Percentiles rank a stretch among this genome's conserved stretches.
Evolutionary conservation across 2,797 vertebrate genomes (phyloP).

Genomic region (Florisuga fusca): DNA sequence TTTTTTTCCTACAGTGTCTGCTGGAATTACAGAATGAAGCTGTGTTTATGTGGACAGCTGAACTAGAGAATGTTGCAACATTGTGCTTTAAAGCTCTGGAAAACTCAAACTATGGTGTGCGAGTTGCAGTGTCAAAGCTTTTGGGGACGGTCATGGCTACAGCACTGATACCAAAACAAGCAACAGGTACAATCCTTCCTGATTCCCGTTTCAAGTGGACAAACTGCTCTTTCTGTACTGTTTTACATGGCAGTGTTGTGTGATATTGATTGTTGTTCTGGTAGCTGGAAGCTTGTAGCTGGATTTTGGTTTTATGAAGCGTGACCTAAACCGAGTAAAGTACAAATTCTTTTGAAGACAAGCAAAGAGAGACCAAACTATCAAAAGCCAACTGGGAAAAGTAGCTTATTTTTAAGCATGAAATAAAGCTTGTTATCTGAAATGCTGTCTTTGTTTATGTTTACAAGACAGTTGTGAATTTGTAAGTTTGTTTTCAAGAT

Average conservation of each 20-base stretch:
- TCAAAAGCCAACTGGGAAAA: neutral
- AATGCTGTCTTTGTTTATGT: neutral
- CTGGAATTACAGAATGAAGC: slow-evolving; percentile 98
- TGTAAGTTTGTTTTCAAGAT: neutral
- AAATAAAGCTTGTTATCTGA: neutral
- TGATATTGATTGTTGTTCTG: neutral
- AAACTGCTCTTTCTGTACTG: neutral
- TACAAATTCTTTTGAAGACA: neutral
- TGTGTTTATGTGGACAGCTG: slow-evolving; percentile 98
- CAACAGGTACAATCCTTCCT: slow-evolving; percentile 84
- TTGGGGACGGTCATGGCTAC: slow-evolving; percentile 97
- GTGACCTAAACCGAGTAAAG: neutral
- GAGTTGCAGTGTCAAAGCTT: slow-evolving; percentile 95
- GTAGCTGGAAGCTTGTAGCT: neutral
- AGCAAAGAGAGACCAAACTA: neutral
- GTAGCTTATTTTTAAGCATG: neutral
- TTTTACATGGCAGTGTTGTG: neutral
- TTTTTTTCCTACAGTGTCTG: slow-evolving; percentile 84
- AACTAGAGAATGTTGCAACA: slow-evolving; percentile 95
- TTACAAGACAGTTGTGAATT: neutral
- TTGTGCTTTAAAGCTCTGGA: slow-evolving; percentile 97
- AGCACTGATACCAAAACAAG: slow-evolving; percentile 96
- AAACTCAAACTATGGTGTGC: slow-evolving; percentile 96
- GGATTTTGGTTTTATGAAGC: neutral
- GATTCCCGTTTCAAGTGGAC: neutral